A percentile compares a stretch with the other conserved stretches of the same genome.
Conservation (phyloP, 2,113 vertebrate genomes). For the Semnornis frantzii region DNA sequence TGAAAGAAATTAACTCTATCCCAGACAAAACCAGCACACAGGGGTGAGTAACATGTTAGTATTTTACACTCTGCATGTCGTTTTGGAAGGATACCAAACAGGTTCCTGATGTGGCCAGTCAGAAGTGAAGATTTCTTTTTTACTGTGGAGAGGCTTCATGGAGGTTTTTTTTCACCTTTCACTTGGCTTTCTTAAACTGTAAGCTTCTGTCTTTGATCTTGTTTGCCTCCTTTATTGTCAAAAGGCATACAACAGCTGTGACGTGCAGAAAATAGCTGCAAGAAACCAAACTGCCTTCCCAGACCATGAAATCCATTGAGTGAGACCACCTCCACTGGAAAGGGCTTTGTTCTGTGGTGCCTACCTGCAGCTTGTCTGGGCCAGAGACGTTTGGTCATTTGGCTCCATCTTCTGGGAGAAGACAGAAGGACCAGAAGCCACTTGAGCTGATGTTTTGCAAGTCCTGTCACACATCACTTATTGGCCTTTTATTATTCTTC, state of each 20-base stretch:
- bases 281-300: not conserved
- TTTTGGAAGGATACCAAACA: not conserved
- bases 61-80: not conserved
- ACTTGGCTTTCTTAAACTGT: not conserved
- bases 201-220: not conserved
- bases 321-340: not conserved
- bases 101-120: not conserved
- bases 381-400: slow-evolving; percentile 30
- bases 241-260: not conserved
- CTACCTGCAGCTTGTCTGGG: rapidly evolving
- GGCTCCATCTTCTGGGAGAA: slow-evolving; percentile 61
- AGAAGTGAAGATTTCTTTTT: not conserved
- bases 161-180: not conserved
- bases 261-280: not conserved
- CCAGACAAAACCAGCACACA: not conserved
- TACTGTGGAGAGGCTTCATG: not conserved
- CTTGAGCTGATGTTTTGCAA: not conserved
- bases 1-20: not conserved
- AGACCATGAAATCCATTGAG: not conserved
- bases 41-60: not conserved
- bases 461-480: not conserved
- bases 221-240: not conserved
- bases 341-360: not conserved
- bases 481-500: slow-evolving; percentile 4
- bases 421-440: not conserved